Conservation (phyloP, 2,797 vertebrate genomes). For the Rhabdomys pumilio region DNA sequence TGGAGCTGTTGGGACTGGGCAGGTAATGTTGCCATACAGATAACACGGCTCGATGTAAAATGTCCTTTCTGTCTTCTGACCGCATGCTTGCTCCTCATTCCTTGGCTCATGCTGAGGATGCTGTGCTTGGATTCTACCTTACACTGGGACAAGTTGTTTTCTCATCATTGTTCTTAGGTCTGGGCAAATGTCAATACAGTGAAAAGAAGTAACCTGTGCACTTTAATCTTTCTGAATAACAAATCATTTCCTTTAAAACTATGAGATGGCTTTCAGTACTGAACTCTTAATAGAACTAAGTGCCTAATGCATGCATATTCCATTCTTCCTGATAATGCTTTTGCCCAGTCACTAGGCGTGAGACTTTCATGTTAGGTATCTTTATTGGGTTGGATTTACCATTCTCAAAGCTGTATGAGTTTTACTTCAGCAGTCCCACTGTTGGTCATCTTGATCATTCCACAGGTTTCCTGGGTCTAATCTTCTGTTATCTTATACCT, state of each 20-base stretch:
- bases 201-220: neutral
- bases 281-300: slow-evolving; percentile 35
- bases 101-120: neutral
- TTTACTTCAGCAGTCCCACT: neutral
- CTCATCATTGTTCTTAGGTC: neutral
- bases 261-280: neutral
- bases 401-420: neutral
- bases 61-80: slow-evolving; percentile 58
- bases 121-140: slow-evolving; percentile 48
- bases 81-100: slow-evolving; percentile 40
- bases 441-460: neutral
- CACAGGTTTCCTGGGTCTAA: neutral
- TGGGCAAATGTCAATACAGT: slow-evolving; percentile 1
- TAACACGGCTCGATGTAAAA: neutral
- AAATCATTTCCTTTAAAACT: slow-evolving; percentile 63
- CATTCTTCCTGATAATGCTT: slow-evolving; percentile 7
- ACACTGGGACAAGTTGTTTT: slow-evolving; percentile 58
- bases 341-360: neutral
- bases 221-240: slow-evolving; percentile 58
- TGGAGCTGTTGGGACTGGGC: slow-evolving; percentile 97
- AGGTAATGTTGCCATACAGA: slow-evolving; percentile 90
- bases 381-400: neutral
- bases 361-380: neutral
- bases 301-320: neutral
- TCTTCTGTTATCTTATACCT: neutral